phyloP scores from a whole-genome alignment of 2,797 vertebrate species.

The Pogonophryne albipinna region DNA sequence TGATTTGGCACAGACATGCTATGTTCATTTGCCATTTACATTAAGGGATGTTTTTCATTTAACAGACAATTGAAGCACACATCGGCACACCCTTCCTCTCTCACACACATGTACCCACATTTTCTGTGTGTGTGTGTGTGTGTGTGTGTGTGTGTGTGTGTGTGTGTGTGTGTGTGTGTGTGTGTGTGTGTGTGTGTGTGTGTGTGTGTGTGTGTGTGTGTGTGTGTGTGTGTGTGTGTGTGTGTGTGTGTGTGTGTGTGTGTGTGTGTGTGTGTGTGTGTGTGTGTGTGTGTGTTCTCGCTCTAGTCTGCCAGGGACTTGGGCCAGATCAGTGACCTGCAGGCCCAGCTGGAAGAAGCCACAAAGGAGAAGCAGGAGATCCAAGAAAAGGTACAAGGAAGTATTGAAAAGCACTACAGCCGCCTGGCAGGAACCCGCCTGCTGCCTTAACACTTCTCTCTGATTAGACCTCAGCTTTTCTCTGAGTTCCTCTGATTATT shows the following conservation, averaged over 20 bases:
- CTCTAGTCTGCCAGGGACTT: conserved; percentile 93
- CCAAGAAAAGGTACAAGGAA: conserved; percentile 93
- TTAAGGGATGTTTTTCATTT: conserved; percentile 13
- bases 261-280: conserved; percentile 33
- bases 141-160: conserved; percentile 33
- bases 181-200: conserved; percentile 33
- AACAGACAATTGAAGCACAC: conserved; percentile 26
- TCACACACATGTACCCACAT: background rate
- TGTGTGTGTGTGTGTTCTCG: conserved; percentile 32
- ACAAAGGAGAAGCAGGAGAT: conserved; percentile 97
- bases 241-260: background rate
- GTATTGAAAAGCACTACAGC: conserved; percentile 50
- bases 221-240: too few relatives aligned
- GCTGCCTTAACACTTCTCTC: conserved; percentile 51
- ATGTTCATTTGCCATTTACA: conserved; percentile 33
- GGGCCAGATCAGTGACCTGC: conserved; percentile 97
- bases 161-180: conserved; percentile 32
- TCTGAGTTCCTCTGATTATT: conserved; percentile 66
- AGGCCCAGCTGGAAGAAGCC: conserved; percentile 94
- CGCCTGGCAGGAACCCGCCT: conserved; percentile 46
- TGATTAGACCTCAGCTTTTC: conserved; percentile 70
- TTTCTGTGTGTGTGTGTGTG: conserved; percentile 10
- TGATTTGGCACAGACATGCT: conserved; percentile 33
- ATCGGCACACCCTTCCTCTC: background rate
- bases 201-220: conserved; percentile 14